Base-by-base conservation (phyloP, 2,113 vertebrate genomes). In the Neogale vison region DNA sequence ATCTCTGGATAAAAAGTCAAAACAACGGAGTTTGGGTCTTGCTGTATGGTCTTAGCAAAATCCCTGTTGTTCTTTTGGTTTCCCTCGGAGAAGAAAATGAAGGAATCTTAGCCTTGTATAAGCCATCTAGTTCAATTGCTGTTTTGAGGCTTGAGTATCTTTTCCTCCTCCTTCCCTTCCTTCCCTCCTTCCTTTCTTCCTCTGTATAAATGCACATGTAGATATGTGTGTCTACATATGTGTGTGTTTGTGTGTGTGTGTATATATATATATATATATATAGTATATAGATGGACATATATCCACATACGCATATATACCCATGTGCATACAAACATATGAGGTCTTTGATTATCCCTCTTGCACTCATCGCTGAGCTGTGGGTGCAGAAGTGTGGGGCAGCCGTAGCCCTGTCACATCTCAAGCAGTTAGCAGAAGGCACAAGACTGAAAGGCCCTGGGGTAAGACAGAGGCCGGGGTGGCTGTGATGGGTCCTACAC, bases 201-300 rank as follows among this genome's bases (percentile, higher is more conserved):
- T 77, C 23, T 72, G 2, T 45, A 61, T 17, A 21, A 47, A 76
- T 47, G 42, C 24, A 76, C 26, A 29, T 47, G 14, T 47, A 47
- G 24, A 76, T 10, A 34, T 21, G 23, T 20, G 23, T 23, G 7
- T 57, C 11, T 52, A 55, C 17, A 24, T n/a, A 18, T 81, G n/a
- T 31, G 6, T 34, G 3, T 24, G 3, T 55, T 6, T 55, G 0
- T 52, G 47, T 50, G 47, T 50, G 47, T 47, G 47, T 31, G 5
- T 42, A 0, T 50, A 13, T 50, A 2, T 31, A 4, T 55, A 17
- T n/a, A n/a, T n/a, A n/a, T n/a, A n/a, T n/a, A n/a, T n/a, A n/a
- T n/a, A n/a, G 11, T 1, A 39, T 21, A 4, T 29, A 47, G 4
- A 34, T 42, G 23, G 11, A 72, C 21, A 24, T 6, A 72, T 39